These are phyloP conservation scores for Lycophotia porphyrea DNA, from an alignment of 2,888 invertebrate species.

Conservation along the genomic window DNA sequence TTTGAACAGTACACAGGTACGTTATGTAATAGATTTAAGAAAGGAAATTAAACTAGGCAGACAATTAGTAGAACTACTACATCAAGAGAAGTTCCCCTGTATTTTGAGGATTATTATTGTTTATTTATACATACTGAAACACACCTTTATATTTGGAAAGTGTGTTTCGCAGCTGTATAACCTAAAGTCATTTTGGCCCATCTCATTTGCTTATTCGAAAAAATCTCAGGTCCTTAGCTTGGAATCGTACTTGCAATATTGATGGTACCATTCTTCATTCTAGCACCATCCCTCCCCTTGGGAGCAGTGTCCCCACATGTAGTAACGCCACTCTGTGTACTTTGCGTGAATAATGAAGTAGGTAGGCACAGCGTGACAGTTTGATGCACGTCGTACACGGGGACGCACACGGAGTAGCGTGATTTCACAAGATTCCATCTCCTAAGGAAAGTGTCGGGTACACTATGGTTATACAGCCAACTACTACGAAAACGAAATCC, in stretches of 20 bases:
- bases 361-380: conserved; percentile 15
- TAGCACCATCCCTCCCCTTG: not conserved
- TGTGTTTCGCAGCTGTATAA: not conserved
- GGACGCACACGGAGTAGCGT: conserved; percentile 19
- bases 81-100: not conserved
- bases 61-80: not conserved
- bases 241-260: not conserved
- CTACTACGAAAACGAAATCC: not conserved
- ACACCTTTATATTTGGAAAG: too few species aligned
- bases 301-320: conserved; percentile 3
- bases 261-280: not conserved
- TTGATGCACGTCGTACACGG: conserved; percentile 22
- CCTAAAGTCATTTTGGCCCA: not conserved
- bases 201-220: not conserved
- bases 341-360: conserved; percentile 41
- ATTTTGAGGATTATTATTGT: not conserved
- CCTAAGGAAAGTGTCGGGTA: not conserved
- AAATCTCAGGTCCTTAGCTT: not conserved
- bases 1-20: not conserved
- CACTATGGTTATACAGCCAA: not conserved
- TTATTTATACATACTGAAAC: not conserved
- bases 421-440: conserved; percentile 25
- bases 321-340: conserved; percentile 29
- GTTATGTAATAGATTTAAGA: not conserved
- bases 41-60: not conserved